Evolutionary conservation across 2,797 vertebrate species (phyloP).

Genomic region (Tiaroga cobitis): DNA sequence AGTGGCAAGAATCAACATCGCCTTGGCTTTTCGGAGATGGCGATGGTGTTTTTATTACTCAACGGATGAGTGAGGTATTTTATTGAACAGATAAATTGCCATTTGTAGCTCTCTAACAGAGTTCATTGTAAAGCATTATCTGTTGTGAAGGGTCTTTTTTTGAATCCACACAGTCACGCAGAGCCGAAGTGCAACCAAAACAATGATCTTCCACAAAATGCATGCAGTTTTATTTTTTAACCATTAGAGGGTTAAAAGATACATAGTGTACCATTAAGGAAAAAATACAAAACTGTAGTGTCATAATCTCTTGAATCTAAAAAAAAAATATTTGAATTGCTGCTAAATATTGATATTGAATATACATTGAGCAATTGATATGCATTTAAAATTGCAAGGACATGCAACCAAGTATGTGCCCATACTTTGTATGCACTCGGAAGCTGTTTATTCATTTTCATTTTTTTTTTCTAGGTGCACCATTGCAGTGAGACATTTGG

Average conservation of each 20-base stretch:
- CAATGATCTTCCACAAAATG: not conserved
- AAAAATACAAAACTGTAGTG: not conserved
- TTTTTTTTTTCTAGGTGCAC: slow-evolving; percentile 1
- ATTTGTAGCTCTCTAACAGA: too few relatives aligned
- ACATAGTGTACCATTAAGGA: not conserved
- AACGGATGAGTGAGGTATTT: too few relatives aligned
- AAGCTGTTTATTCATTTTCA: not conserved
- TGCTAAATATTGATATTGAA: not conserved
- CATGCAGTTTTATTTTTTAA: too few relatives aligned
- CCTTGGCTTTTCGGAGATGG: too few relatives aligned
- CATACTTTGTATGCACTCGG: not conserved
- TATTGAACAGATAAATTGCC: too few relatives aligned
- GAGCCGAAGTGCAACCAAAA: not conserved
- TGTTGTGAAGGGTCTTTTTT: not conserved
- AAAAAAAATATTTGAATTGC: not conserved
- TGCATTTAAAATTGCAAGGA: not conserved
- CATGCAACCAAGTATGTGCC: not conserved
- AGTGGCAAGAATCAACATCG: too few relatives aligned
- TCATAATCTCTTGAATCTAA: not conserved
- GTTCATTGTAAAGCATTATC: not conserved
- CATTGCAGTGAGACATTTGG: not conserved
- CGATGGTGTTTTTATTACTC: too few relatives aligned
- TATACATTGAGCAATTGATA: not conserved
- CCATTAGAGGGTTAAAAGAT: too few relatives aligned
- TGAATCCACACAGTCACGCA: not conserved